A percentile compares a stretch with the other conserved stretches of the same genome.
Conservation (phyloP, 2,113 vertebrate species). For the Narcine bancroftii region DNA sequence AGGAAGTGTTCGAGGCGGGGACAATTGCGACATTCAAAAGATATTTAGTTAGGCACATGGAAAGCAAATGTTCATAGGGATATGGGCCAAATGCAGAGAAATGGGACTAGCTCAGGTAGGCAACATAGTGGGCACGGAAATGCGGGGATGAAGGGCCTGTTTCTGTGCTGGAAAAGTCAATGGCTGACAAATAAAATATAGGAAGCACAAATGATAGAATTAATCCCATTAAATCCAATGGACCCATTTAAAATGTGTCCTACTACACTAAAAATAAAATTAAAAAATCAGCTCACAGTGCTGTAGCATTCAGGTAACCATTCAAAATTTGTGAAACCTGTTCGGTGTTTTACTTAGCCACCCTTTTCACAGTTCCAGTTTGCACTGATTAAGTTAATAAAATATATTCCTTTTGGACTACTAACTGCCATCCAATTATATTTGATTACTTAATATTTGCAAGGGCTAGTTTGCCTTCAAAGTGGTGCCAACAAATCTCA, state of each 20-base stretch:
- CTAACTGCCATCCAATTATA: not conserved
- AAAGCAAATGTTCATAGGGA: no score
- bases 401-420: not conserved
- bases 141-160: no score
- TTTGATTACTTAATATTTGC: not conserved
- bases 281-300: not conserved
- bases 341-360: no score
- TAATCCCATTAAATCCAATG: not conserved
- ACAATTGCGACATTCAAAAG: no score
- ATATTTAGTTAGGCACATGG: no score
- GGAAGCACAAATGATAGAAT: not conserved
- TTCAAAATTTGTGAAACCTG: not conserved
- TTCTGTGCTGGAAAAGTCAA: no score
- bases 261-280: not conserved
- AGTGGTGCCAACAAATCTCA: not conserved
- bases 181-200: not conserved
- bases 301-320: not conserved
- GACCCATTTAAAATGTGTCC: not conserved
- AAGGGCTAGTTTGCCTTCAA: not conserved
- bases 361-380: not conserved
- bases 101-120: no score
- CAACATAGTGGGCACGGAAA: no score
- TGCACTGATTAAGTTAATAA: not conserved
- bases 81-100: no score
- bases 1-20: no score